Percentiles rank a stretch among this genome's conserved stretches.
phyloP scores from a whole-genome alignment of 92 coral and sea anemone species.

The Actinostola sp. region DNA sequence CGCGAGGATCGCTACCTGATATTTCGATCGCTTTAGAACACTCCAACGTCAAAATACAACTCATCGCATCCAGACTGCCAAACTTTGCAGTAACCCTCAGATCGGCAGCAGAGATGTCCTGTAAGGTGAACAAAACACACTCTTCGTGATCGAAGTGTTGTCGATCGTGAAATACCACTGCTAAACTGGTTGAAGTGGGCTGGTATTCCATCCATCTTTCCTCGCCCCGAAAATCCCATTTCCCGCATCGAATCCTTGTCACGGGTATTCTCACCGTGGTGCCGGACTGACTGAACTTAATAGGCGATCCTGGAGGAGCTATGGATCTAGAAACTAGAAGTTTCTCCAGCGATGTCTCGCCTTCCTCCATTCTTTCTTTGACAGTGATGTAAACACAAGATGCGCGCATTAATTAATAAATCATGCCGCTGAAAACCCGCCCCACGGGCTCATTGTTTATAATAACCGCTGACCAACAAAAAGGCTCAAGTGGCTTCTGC shows the following conservation, averaged over 20 bases:
- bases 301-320: slow-evolving; percentile 41
- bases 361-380: slow-evolving; percentile 31
- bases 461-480: slow-evolving; percentile 8
- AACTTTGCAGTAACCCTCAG: slow-evolving; percentile 87
- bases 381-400: slow-evolving; percentile 52
- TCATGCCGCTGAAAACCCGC: slow-evolving; percentile 1
- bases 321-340: slow-evolving; percentile 13
- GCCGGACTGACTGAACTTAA: slow-evolving; percentile 33
- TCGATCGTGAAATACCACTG: slow-evolving; percentile 61
- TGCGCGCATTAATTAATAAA: slow-evolving; percentile 29
- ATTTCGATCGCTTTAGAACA: slow-evolving; percentile 59
- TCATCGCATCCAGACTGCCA: slow-evolving; percentile 91
- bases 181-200: slow-evolving; percentile 58
- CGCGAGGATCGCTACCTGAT: slow-evolving; percentile 21
- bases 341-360: slow-evolving; percentile 1
- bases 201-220: slow-evolving; percentile 84
- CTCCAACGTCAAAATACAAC: slow-evolving; percentile 80
- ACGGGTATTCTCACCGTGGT: slow-evolving; percentile 64
- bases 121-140: slow-evolving; percentile 61
- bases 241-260: slow-evolving; percentile 81
- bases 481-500: slow-evolving; percentile 9
- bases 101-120: slow-evolving; percentile 85
- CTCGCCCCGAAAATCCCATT: slow-evolving; percentile 63
- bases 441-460: slow-evolving; percentile 29
- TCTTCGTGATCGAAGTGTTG: slow-evolving; percentile 72